Evolutionary conservation across 2,888 invertebrate genomes (phyloP).

Genomic region (Tachina grossa): DNA sequence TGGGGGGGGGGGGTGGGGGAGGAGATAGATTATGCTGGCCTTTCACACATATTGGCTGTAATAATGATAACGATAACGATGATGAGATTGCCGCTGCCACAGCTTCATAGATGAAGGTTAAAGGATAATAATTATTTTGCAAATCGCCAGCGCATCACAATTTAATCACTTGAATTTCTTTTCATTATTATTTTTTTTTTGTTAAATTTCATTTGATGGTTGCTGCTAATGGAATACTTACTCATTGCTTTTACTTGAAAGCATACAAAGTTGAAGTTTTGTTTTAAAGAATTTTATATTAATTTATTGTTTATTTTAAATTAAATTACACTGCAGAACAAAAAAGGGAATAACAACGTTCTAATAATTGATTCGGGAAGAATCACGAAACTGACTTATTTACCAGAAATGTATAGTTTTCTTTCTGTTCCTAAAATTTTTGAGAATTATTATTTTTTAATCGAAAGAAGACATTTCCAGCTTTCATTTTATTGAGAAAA

Average conservation of each 20-base stretch:
- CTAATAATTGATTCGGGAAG: too few species aligned
- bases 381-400: too few species aligned
- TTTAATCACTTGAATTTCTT: constrained; percentile 48
- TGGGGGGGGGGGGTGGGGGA: constrained; percentile 3
- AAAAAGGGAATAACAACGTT: too few species aligned
- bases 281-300: not conserved
- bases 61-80: constrained; percentile 33
- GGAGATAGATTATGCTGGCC: not conserved
- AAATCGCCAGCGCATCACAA: constrained; percentile 61
- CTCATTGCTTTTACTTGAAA: not conserved
- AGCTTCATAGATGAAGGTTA: constrained; percentile 40
- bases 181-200: not conserved
- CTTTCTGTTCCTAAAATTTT: too few species aligned
- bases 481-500: too few species aligned
- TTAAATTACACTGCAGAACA: too few species aligned
- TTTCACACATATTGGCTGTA: constrained; percentile 12
- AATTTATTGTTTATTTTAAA: too few species aligned
- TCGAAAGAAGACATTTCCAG: too few species aligned
- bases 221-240: not conserved
- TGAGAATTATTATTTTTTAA: too few species aligned
- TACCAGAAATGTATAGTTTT: too few species aligned
- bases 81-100: constrained; percentile 2
- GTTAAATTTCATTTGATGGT: constrained; percentile 2
- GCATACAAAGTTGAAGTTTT: not conserved
- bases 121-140: constrained; percentile 46